These are phyloP conservation scores for Chromoteleia sp. DNA, from an alignment of 2,888 invertebrate genomes.

Conservation along the genomic window DNA sequence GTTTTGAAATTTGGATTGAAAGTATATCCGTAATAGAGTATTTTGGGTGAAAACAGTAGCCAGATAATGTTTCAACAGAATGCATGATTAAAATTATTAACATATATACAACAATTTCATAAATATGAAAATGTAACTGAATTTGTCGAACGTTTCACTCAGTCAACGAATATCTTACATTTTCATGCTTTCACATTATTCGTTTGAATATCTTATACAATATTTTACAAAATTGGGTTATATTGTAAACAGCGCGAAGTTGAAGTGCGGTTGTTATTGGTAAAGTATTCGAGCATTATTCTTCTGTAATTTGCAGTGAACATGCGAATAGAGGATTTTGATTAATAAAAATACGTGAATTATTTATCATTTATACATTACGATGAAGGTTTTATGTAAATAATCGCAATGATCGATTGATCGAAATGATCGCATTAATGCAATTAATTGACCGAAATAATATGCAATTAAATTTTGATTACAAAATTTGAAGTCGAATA, in stretches of 20 bases:
- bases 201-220: not conserved
- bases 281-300: not conserved
- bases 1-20: not conserved
- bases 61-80: conserved; percentile 55
- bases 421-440: no score
- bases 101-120: conserved; percentile 49
- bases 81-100: conserved; percentile 35
- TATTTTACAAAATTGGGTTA: conserved; percentile 18
- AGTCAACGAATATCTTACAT: conserved; percentile 14
- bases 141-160: not conserved
- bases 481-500: not conserved
- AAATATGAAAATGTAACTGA: conserved; percentile 49
- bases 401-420: no score
- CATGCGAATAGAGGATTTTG: no score
- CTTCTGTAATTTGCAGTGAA: conserved; percentile 2
- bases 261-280: conserved; percentile 24
- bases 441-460: not conserved
- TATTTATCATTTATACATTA: no score
- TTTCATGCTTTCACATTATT: conserved; percentile 50
- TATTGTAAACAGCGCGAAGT: conserved; percentile 17
- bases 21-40: not conserved
- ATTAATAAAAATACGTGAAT: no score
- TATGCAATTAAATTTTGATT: not conserved
- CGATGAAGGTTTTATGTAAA: no score
- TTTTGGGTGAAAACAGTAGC: not conserved